Conservation (phyloP, 2,113 vertebrate species). For the Upupa epops region DNA sequence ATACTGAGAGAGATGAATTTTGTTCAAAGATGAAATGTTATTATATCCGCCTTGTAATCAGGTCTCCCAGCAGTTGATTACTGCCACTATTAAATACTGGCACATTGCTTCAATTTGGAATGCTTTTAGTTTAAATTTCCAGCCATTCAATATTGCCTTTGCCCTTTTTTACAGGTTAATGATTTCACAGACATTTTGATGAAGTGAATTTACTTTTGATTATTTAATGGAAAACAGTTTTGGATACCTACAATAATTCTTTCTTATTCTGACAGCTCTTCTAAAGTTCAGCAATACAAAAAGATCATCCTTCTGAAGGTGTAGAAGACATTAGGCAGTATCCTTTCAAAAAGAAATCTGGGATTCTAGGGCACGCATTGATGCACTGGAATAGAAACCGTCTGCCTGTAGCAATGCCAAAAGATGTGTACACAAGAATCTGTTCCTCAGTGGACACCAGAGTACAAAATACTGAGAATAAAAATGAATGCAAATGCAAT, state of each 20-base stretch:
- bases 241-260: background rate
- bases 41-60: background rate
- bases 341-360: background rate
- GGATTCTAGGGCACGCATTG: background rate
- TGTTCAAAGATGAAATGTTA: background rate
- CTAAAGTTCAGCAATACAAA: background rate
- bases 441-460: constrained; percentile 9
- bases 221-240: background rate
- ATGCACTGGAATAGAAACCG: background rate
- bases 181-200: background rate
- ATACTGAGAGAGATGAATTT: background rate
- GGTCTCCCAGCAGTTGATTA: background rate
- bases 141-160: background rate
- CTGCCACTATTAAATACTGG: background rate
- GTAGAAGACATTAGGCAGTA: background rate
- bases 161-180: background rate
- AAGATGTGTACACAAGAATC: constrained; percentile 9
- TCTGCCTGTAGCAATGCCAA: background rate
- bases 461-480: constrained; percentile 7
- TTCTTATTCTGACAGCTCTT: background rate
- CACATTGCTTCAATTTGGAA: background rate
- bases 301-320: background rate
- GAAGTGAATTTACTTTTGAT: background rate
- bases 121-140: background rate
- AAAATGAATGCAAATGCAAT: constrained; percentile 40